phyloP scores from a whole-genome alignment of 2,797 vertebrate species.

The Lerista edwardsae region DNA sequence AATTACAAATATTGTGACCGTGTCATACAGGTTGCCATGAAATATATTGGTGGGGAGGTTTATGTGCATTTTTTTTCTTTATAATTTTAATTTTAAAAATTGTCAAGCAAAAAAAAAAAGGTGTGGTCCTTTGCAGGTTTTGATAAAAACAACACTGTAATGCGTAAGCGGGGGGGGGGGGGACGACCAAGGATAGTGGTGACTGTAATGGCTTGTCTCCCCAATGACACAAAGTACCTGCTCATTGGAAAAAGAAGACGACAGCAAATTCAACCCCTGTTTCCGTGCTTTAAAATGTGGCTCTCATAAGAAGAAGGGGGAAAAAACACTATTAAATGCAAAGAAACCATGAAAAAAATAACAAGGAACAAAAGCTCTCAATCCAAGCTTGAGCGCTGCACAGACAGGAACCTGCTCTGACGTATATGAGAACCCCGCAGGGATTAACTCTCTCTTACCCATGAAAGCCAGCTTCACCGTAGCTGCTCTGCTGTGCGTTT shows the following conservation, averaged over 20 bases:
- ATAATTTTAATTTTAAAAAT: background rate
- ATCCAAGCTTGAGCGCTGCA: constrained; percentile 72
- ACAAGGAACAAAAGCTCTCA: constrained; percentile 76
- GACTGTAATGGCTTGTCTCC: constrained; percentile 25
- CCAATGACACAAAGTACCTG: background rate
- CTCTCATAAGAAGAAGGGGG: constrained; percentile 41
- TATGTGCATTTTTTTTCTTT: background rate
- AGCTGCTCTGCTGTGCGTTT: constrained; percentile 49
- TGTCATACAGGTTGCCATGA: background rate
- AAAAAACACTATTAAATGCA: constrained; percentile 66
- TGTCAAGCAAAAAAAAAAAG: background rate
- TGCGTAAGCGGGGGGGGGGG: background rate
- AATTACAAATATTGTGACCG: background rate
- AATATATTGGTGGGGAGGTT: background rate
- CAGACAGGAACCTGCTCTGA: constrained; percentile 74
- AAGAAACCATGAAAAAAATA: constrained; percentile 75
- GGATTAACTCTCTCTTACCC: constrained; percentile 76
- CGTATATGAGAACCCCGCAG: constrained; percentile 72
- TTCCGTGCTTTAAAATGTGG: constrained; percentile 53
- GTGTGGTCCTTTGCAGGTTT: constrained; percentile 36
- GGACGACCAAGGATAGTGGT: background rate
- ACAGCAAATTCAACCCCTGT: constrained; percentile 26
- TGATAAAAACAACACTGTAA: constrained; percentile 36
- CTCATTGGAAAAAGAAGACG: background rate
- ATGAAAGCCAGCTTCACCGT: constrained; percentile 46